Evolutionary conservation across 2,113 vertebrate species (phyloP).

Genomic region (Neotoma lepida): DNA sequence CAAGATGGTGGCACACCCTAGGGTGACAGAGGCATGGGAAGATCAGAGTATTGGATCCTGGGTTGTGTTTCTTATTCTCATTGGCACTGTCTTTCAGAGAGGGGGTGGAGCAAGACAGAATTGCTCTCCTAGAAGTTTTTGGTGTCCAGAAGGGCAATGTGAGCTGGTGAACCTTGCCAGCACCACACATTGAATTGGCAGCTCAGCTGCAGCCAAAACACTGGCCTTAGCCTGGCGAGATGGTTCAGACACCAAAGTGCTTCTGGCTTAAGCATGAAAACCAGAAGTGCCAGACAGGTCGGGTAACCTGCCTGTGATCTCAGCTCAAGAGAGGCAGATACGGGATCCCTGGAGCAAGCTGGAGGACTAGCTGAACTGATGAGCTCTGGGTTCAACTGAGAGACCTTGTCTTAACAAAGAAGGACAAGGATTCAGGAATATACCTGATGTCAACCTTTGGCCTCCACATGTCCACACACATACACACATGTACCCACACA

Average conservation of each 20-base stretch:
- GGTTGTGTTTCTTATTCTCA: background rate
- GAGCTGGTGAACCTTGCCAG: background rate
- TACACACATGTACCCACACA: background rate
- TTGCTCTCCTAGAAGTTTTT: background rate
- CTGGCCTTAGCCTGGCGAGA: background rate
- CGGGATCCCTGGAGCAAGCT: background rate
- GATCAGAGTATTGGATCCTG: background rate
- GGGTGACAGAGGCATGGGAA: background rate
- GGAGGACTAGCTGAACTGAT: background rate
- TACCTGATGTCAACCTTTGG: background rate
- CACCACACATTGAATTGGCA: background rate
- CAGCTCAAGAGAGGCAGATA: background rate
- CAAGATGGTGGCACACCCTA: background rate
- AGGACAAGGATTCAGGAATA: background rate
- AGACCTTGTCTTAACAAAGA: background rate
- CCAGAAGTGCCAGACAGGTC: background rate
- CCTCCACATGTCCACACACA: background rate
- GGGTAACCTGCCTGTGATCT: background rate
- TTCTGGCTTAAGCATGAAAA: background rate
- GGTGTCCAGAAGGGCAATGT: fast-evolving
- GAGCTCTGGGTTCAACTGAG: background rate
- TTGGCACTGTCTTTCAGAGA: background rate
- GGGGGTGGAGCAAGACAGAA: background rate
- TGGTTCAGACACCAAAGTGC: too few species aligned
- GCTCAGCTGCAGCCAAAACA: background rate